phyloP scores from a whole-genome alignment of 1,140 invertebrate species.

The honey bee (Apis mellifera) region DNA sequence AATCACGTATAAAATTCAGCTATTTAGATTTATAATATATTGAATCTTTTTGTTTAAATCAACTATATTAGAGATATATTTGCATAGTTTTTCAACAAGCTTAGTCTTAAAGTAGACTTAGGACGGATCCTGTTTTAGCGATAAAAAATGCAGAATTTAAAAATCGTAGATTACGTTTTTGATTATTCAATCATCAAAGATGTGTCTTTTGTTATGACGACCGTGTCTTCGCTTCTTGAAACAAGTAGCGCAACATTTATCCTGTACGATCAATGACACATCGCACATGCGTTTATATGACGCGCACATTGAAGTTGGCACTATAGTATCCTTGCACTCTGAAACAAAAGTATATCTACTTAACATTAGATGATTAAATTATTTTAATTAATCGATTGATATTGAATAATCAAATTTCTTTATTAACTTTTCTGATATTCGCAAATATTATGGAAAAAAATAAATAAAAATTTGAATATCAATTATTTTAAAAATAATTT shows the following conservation, averaged over 20 bases:
- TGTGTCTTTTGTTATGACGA: constrained; percentile 69
- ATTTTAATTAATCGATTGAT: too few species aligned
- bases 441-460: not conserved
- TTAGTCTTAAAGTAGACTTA: not conserved
- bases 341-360: constrained; percentile 17
- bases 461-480: not conserved
- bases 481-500: too few species aligned
- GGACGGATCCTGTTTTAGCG: constrained; percentile 27
- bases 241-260: constrained; percentile 75
- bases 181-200: constrained; percentile 50
- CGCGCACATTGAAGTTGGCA: constrained; percentile 64
- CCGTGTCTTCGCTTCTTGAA: constrained; percentile 69
- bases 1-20: not conserved
- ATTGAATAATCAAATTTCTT: not conserved
- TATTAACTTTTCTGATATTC: not conserved
- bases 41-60: not conserved
- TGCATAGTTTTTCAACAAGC: not conserved
- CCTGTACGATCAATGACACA: constrained; percentile 67
- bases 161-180: not conserved
- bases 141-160: too few species aligned
- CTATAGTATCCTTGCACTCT: constrained; percentile 73
- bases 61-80: not conserved
- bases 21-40: not conserved
- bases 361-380: too few species aligned
- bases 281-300: constrained; percentile 72